Base-by-base conservation (phyloP, 2,113 vertebrate species). In the Rynchops niger region DNA sequence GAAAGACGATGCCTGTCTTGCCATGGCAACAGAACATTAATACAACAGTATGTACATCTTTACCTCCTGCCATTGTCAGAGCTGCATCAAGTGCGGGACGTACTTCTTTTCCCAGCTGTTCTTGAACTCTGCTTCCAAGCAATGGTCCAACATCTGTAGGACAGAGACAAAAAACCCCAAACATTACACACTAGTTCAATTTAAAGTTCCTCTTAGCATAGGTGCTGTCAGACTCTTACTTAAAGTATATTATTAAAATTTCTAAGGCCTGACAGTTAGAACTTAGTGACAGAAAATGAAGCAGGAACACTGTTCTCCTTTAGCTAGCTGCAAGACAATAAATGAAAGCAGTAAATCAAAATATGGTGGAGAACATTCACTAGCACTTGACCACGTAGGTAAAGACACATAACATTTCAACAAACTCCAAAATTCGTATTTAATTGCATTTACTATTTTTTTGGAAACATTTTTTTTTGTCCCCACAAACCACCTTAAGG, bases 1-100 rank as follows among this genome's bases (percentile, higher is more conserved):
- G 71, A 52, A 50, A 58, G 78, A 49, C 5, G 38, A 82, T 59
- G 49, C 16, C 45, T 70, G 13, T 72, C 86, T 77, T 50, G 50
- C 36, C 30, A 32, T 7, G 5, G 61, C 43, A 91, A 82, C 25
- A 56, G 30, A 66, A 45, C 20, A 38, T 34, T 20, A 77, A 85
- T 20, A 71, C 50, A 88, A 27, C 34, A 77, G 32, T 15, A 49
- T 71, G 47, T 5, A 53, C 47, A 83, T 93, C 71, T 93, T 93
- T 98, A 99, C 99, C 99, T 99, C 96, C 98, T 40, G 98, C 98
- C 98, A 99, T 99, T 62, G 97, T 98, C 42, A 99, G 97, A 49
- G 97, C 98, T 6, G 97, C 96, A 88, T 99, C 98, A 17, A 99
- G 97, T 25, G 99, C 98, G 0, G 99, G 99, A 27, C 93, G 96